Conservation (phyloP, 2,797 vertebrate species). For the Danio albolineatus region DNA sequence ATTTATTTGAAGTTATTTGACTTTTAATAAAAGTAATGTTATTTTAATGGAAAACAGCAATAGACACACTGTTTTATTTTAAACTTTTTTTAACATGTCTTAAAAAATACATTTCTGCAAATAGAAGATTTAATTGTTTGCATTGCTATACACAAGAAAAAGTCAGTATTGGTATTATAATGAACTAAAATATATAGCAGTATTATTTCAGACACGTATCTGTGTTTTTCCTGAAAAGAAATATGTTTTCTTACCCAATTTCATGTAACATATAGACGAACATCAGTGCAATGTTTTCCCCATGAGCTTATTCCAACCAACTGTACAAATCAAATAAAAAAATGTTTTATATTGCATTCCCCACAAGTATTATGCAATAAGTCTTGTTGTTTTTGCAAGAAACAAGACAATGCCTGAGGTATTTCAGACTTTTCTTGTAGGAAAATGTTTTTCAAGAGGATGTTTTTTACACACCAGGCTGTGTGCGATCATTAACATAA, state of each 20-base stretch:
- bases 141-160: no score
- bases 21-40: no score
- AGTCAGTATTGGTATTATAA: no score
- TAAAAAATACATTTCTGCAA: no score
- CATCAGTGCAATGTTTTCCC: not conserved
- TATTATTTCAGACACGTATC: no score
- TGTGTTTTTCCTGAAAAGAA: not conserved
- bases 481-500: conserved; percentile 6
- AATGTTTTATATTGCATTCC: not conserved
- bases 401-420: not conserved
- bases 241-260: not conserved
- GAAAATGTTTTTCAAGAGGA: not conserved
- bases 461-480: not conserved
- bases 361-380: not conserved
- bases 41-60: no score
- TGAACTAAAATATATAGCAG: not conserved
- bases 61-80: no score
- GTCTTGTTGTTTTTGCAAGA: not conserved
- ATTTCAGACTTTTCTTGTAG: not conserved
- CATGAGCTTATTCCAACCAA: not conserved
- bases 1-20: no score
- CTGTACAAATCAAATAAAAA: not conserved
- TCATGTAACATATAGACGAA: not conserved
- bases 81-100: no score
- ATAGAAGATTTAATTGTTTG: not conserved